Base-by-base conservation (phyloP, 2,888 invertebrate species). In the Galerucella nymphaeae region DNA sequence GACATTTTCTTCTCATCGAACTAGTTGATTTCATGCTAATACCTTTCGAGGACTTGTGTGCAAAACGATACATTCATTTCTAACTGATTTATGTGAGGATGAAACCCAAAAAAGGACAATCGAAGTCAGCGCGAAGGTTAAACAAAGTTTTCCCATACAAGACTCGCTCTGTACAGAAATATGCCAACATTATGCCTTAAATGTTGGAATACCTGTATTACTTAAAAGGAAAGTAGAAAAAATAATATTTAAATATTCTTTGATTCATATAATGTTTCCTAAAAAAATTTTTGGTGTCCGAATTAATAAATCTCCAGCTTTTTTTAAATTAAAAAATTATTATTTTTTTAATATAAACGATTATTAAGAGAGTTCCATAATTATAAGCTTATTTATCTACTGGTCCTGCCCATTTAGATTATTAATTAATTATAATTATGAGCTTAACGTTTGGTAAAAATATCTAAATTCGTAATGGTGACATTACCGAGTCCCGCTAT, bases 101-200 rank as follows among this genome's bases (percentile, higher is more conserved):
- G 67, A 67, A 67, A 67, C 45, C 67, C 67, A 67, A 67, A 67
- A 42, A 67, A 67, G 67, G 67, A 67, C 45, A 30, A 45, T 67
- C 42, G 58, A 67, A 67, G 67, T 67, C 45, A 42, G 30, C 67
- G 14, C 23, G 58, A 58, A 67, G 67, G 67, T 67, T 57, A 42
- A 45, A n/a, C 23, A 20, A 38, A 45, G 48, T 48, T 59, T 48
- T 67, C 58, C 67, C 67, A 59, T 67, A 67, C 18, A 67, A 16
- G 67, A 18, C 14, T 6, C 30, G 30, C 30, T 58, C 20, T 14
- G 42, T 48, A 59, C 23, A 59, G 67, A 59, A 67, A 67, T 67
- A 42, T 42, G 58, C 66, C 41, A 57, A 41, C 42, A 42, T 67
- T 23, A 59, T 48, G n/a, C 67, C 59, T 58, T 67, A 67, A 67